Evolutionary conservation across 2,113 vertebrate species (phyloP), one percentile per base, ranked within the genome.

Genomic region (Xenopus laevis): DNA sequence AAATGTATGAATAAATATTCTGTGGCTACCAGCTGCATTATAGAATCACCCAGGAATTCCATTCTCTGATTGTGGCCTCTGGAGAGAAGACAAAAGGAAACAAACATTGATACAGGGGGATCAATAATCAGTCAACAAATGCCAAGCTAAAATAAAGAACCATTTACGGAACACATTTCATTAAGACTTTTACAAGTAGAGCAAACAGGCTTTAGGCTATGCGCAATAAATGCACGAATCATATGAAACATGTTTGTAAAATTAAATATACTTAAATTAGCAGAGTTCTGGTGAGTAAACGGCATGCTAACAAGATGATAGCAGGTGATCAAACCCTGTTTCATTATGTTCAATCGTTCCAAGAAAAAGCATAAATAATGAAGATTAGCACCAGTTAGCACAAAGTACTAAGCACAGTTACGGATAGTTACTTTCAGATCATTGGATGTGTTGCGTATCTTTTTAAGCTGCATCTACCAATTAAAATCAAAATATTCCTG

Each of bases 1-100:
- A 99, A 99, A 86, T 99, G 97, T 87, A 98, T 98, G 87, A 98
- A 98, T 82, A 98, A 93, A 83, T 99, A 99, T 75, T 99, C 97
- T 0, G 97, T 98, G 77, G 97, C 96, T 71, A 99, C 97, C 79
- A 99, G 86, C 80, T 99, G 97, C 97, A 99, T 99, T 87, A 99
- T 99, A 20, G 97, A 99, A 86, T 99, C 97, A 71, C 97, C 97
- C 79, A 99, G 89, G 84, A 99, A 99, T 92, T 99, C 97, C 97
- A 99, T 99, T 83, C 97, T 94, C 90, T 99, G 97, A 85, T 99
- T 99, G 83, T 99, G 97, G 79, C 97, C 97, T 81, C 97, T 99
- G 88, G 81, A 91, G 47, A 30, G 9, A 44, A 63, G n/a, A 65
- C 13, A 20, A 68, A 40, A 78, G 65, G 45, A 61, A 58, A 77